Base-by-base conservation (phyloP, 1,140 invertebrate species). In the Neodiprion pinetum region DNA sequence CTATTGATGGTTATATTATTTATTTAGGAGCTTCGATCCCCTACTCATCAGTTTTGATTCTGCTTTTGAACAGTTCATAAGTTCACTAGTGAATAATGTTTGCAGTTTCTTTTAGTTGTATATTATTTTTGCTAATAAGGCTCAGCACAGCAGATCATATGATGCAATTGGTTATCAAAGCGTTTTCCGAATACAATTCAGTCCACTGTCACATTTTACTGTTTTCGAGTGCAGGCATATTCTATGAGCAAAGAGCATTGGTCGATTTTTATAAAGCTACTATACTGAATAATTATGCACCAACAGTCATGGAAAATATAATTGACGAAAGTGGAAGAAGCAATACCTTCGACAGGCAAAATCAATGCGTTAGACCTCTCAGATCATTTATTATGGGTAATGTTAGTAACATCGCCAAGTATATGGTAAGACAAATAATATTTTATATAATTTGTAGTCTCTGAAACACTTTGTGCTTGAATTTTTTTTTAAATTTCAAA, bases 51-150 rank as follows among this genome's bases (percentile, higher is more conserved):
- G 53, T 61, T 17, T 69, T 12, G 7, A 23, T 69, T 8, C 67
- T 69, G 21, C 40, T 12, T 69, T 21, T 69, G 40, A 23, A 69
- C 14, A 23, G 23, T 17, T 47, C 11, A 21, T 11, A 14, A 12
- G 7, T 47, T 12, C 5, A 17, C 40, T 12, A 69, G 11, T 23
- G 7, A 23, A 23, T 69, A 7, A 69, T 21, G 40, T 17, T 69
- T 69, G 14, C 21, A 14, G 21, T 23, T 69, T 69, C 17, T 69
- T 12, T 5, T 11, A 17, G 11, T 11, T 69, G 21, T 23, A 14
- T 69, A 69, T 69, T 23, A 69, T 23, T 69, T 12, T 69, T 69
- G 40, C 21, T 69, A 14, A 69, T 69, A 11, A 23, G 40, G 40
- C 12, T 14, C 12, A 23, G 11, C n/a, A 12, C 11, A 69, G 17